Evolutionary conservation across 2,797 vertebrate genomes (phyloP).

Genomic region (Eidolon dupreanum): DNA sequence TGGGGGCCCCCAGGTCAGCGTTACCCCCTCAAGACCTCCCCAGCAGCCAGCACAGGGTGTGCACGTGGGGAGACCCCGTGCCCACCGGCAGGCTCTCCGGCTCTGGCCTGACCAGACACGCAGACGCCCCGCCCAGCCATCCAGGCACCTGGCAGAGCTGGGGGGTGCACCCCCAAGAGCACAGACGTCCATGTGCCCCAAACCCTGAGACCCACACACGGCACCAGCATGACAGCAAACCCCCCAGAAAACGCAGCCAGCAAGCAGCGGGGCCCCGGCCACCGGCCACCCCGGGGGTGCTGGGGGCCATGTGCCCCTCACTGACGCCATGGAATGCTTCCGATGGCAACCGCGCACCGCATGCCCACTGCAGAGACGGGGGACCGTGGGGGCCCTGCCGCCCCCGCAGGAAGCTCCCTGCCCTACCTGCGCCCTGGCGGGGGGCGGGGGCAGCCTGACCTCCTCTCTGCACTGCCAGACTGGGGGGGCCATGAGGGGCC

Average conservation of each 20-base stretch:
- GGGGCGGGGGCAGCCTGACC: background rate
- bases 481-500: background rate
- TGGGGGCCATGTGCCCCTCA: rapidly evolving
- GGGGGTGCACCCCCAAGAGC: background rate
- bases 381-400: background rate
- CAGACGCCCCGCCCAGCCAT: background rate
- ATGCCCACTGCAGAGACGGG: background rate
- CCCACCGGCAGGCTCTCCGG: no score
- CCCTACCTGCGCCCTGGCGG: background rate
- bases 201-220: background rate
- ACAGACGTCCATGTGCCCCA: no score
- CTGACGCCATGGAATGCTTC: rapidly evolving
- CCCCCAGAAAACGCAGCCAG: background rate
- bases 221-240: background rate
- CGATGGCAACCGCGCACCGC: rapidly evolving
- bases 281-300: rapidly evolving
- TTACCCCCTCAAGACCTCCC: background rate
- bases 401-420: no score
- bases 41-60: background rate
- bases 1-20: background rate
- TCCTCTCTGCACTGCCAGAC: background rate
- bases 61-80: background rate
- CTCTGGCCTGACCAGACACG: rapidly evolving
- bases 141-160: background rate
- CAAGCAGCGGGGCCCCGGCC: background rate